Percentiles rank a stretch among this genome's conserved stretches.
These are phyloP conservation scores for Phocides pigmalion DNA, from an alignment of 1,140 invertebrate species.

Conservation along the genomic window DNA sequence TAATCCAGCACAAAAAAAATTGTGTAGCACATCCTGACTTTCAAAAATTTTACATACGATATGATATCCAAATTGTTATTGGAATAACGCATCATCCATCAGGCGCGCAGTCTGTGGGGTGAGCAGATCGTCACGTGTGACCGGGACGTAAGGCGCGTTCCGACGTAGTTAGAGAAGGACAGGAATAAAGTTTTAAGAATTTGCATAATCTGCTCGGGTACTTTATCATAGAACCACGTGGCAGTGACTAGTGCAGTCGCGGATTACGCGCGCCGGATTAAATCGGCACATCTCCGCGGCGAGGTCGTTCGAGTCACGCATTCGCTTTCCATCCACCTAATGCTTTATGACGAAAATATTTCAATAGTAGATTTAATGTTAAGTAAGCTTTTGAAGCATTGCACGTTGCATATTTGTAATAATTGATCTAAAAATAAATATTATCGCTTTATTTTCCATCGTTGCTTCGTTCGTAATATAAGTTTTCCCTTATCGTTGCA, in stretches of 20 bases:
- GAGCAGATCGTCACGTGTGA: slow-evolving; percentile 56
- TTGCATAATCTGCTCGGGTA: slow-evolving; percentile 81
- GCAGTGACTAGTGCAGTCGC: slow-evolving; percentile 80
- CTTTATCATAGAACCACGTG: slow-evolving; percentile 83
- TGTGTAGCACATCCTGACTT: slow-evolving; percentile 46
- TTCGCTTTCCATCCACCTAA: slow-evolving; percentile 30
- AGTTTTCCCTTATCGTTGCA: too few relatives aligned
- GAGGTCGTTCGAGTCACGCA: slow-evolving; percentile 51
- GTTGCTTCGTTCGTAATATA: too few relatives aligned
- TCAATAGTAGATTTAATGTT: slow-evolving; percentile 8
- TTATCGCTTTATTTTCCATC: too few relatives aligned
- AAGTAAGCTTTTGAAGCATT: slow-evolving; percentile 11
- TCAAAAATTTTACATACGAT: slow-evolving; percentile 71
- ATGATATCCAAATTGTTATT: slow-evolving; percentile 80
- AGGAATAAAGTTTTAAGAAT: slow-evolving; percentile 72
- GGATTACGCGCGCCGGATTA: slow-evolving; percentile 76
- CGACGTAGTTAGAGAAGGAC: slow-evolving; percentile 51
- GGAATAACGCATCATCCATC: slow-evolving; percentile 82
- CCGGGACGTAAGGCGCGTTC: slow-evolving; percentile 44
- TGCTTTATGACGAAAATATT: slow-evolving; percentile 31
- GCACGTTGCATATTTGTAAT: not conserved
- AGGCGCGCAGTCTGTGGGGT: slow-evolving; percentile 74
- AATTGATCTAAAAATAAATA: not conserved
- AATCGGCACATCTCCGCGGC: slow-evolving; percentile 52
- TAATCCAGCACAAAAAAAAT: slow-evolving; percentile 6